These are phyloP conservation scores for Ormyrus labotus DNA, from an alignment of 2,888 invertebrate species.

Conservation along the genomic window DNA sequence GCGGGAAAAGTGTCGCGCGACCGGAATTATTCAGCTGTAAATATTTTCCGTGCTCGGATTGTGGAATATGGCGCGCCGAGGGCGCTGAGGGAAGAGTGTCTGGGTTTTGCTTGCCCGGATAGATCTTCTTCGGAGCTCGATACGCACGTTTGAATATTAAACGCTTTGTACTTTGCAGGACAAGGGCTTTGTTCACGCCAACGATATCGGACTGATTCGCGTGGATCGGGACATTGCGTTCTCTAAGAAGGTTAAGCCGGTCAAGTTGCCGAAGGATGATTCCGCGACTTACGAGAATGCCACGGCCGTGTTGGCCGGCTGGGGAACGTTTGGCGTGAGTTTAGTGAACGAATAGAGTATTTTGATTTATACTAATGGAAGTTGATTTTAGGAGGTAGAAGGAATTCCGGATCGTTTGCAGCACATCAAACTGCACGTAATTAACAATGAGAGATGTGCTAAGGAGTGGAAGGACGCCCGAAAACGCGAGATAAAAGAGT, in stretches of 20 bases:
- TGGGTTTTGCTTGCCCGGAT: too few species aligned
- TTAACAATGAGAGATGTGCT: background rate
- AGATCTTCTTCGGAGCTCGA: too few species aligned
- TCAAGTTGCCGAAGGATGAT: slow-evolving; percentile 11
- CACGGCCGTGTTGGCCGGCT: slow-evolving; percentile 23
- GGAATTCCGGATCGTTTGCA: background rate
- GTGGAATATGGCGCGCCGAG: too few species aligned
- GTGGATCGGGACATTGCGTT: background rate
- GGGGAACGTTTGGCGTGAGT: slow-evolving; percentile 19
- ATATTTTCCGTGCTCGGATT: too few species aligned
- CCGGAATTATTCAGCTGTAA: too few species aligned
- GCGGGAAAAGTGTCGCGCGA: too few species aligned
- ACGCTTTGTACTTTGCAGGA: background rate
- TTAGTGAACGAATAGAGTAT: background rate
- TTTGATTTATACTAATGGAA: too few species aligned
- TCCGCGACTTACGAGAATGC: background rate
- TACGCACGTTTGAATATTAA: too few species aligned
- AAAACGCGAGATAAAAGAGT: background rate
- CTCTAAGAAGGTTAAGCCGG: slow-evolving; percentile 9
- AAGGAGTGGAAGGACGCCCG: slow-evolving; percentile 19
- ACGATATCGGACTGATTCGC: slow-evolving; percentile 36
- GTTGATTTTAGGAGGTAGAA: too few species aligned
- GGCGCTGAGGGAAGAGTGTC: too few species aligned
- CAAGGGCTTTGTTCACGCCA: background rate
- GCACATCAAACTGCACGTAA: slow-evolving; percentile 14